Percentiles rank a stretch among this genome's conserved stretches.
Evolutionary conservation across 2,113 vertebrate species (phyloP).

Genomic region (Rhipidura dahli): DNA sequence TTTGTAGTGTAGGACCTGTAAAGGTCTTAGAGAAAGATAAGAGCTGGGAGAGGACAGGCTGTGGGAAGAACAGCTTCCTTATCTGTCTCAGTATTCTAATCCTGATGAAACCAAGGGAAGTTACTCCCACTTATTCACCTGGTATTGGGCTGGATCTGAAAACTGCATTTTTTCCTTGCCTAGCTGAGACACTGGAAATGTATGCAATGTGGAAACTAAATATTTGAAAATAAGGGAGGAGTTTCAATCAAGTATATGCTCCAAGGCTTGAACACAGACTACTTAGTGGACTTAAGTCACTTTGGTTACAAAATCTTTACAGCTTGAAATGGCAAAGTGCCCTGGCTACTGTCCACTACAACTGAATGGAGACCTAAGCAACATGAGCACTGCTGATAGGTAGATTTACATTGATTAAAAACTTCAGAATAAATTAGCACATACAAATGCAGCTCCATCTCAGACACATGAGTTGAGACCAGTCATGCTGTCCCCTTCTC

Average conservation of each 20-base stretch:
- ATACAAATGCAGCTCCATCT: neutral
- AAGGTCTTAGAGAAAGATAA: neutral
- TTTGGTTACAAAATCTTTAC: neutral
- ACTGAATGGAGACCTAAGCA: neutral
- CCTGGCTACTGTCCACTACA: neutral
- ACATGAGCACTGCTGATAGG: neutral
- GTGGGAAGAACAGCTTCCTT: neutral
- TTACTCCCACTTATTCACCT: neutral
- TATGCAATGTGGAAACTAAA: neutral
- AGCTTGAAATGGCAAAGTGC: neutral
- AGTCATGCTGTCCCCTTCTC: neutral
- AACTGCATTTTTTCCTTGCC: neutral
- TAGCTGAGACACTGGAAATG: neutral
- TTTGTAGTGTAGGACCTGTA: neutral
- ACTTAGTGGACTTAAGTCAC: neutral
- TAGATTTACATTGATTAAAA: neutral
- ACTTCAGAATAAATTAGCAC: neutral
- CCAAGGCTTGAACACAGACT: neutral
- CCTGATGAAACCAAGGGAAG: neutral
- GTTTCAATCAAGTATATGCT: neutral
- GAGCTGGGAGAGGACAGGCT: neutral
- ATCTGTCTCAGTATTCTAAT: neutral
- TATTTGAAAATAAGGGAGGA: neutral
- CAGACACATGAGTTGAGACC: neutral
- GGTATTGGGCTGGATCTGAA: neutral